Evolutionary conservation across 2,797 vertebrate species (phyloP).

Genomic region (Antennarius maculatus): DNA sequence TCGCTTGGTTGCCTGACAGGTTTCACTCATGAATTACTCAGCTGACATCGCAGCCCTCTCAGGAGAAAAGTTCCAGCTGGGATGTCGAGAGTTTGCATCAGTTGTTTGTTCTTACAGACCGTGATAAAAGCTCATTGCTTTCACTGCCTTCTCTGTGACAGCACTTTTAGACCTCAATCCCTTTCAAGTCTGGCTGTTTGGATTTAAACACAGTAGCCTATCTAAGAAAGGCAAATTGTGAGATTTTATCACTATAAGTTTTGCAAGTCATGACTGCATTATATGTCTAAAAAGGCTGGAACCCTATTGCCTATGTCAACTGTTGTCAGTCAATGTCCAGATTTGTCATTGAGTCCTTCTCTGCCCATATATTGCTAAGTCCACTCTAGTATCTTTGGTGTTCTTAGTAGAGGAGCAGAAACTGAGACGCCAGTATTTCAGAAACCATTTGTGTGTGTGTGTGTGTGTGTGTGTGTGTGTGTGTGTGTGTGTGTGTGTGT

Average conservation of each 20-base stretch:
- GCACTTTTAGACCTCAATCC: conserved; percentile 20
- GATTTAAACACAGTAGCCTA: conserved; percentile 26
- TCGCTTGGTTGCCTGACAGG: conserved; percentile 46
- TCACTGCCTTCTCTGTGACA: conserved; percentile 24
- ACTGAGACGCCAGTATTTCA: conserved; percentile 45
- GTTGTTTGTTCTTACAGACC: conserved; percentile 51
- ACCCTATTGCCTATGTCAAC: neutral
- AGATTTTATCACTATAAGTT: conserved; percentile 40
- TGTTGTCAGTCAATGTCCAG: conserved; percentile 24
- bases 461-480: too few relatives aligned
- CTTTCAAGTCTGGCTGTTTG: conserved; percentile 38
- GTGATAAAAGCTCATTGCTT: conserved; percentile 43
- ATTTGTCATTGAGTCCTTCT: neutral
- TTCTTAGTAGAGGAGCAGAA: conserved; percentile 36
- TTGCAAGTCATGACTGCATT: neutral
- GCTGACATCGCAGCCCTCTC: conserved; percentile 32
- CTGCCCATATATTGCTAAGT: conserved; percentile 3
- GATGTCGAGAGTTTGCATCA: conserved; percentile 66
- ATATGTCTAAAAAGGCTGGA: neutral
- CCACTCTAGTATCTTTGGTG: conserved; percentile 10
- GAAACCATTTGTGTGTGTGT: conserved; percentile 10
- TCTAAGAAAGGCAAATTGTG: conserved; percentile 2
- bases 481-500: too few relatives aligned
- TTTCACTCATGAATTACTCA: conserved; percentile 59
- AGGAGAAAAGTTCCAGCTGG: conserved; percentile 46